These are phyloP conservation scores for Nothoprocta pentlandii DNA, from an alignment of 2,113 vertebrate genomes.

Conservation along the genomic window DNA sequence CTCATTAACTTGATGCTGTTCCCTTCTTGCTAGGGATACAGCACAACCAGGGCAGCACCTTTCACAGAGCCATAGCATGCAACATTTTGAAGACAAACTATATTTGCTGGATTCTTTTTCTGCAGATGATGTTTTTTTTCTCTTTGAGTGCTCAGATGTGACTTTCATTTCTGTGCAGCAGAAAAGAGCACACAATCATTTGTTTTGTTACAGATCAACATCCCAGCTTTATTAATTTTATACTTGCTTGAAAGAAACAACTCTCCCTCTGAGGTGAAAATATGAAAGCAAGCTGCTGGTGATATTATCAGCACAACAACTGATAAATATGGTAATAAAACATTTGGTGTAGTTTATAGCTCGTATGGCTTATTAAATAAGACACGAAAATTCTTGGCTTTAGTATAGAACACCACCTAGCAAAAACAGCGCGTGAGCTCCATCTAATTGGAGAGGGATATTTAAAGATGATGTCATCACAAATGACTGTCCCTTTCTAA, in stretches of 20 bases:
- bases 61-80: accelerated
- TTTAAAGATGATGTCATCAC: neutral
- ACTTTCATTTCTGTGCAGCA: neutral
- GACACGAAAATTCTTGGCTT: neutral
- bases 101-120: neutral
- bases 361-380: neutral
- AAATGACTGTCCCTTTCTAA: neutral
- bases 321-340: neutral
- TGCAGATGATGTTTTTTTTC: neutral
- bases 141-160: neutral
- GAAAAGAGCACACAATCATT: neutral
- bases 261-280: neutral
- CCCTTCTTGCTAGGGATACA: neutral
- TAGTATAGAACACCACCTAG: neutral
- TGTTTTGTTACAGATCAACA: neutral
- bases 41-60: neutral
- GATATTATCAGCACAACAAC: neutral
- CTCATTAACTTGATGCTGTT: neutral
- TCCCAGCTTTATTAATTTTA: neutral
- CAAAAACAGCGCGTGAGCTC: neutral
- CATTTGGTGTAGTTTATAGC: neutral
- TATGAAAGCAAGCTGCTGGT: neutral
- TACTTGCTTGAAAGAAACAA: neutral
- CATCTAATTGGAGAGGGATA: neutral
- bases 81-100: neutral